Percentiles rank a stretch among this genome's conserved stretches.
Evolutionary conservation across 2,113 vertebrate species (phyloP).

Genomic region (Tragelaphus buxtoni): DNA sequence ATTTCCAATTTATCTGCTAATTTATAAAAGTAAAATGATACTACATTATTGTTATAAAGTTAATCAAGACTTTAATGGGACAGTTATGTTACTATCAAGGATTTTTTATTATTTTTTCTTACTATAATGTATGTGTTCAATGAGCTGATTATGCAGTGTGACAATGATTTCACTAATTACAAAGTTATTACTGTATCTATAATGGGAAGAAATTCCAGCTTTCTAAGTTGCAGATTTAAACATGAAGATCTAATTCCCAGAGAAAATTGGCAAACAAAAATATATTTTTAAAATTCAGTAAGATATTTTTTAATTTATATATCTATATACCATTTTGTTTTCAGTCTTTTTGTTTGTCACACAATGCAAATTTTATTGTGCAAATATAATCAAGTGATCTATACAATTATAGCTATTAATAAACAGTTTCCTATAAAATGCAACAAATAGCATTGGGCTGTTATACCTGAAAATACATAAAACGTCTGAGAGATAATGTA

Average conservation of each 20-base stretch:
- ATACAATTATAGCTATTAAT: too few relatives aligned
- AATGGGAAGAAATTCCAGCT: constrained; percentile 63
- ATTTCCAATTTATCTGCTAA: constrained; percentile 76
- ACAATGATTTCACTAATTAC: constrained; percentile 79
- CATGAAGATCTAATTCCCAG: constrained; percentile 25
- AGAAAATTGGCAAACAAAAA: constrained; percentile 45
- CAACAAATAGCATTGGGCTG: too few relatives aligned
- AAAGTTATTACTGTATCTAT: constrained; percentile 76
- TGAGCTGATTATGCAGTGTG: constrained; percentile 75
- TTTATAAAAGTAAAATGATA: constrained; percentile 78
- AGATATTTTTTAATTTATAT: not conserved
- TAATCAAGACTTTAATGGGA: constrained; percentile 83
- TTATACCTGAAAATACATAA: too few relatives aligned
- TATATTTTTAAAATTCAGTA: not conserved
- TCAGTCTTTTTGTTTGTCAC: not conserved
- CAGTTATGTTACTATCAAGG: constrained; percentile 68
- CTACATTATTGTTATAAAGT: constrained; percentile 79
- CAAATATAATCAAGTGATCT: not conserved
- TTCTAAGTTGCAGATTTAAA: constrained; percentile 64
- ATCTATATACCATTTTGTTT: not conserved
- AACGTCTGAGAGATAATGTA: too few relatives aligned
- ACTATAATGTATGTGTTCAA: constrained; percentile 74
- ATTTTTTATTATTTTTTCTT: constrained; percentile 66
- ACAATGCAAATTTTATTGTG: not conserved
- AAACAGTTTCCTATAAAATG: too few relatives aligned